Evolutionary conservation across 2,113 vertebrate species (phyloP), one percentile per base, ranked within the genome.

Genomic region (Alligator mississippiensis): DNA sequence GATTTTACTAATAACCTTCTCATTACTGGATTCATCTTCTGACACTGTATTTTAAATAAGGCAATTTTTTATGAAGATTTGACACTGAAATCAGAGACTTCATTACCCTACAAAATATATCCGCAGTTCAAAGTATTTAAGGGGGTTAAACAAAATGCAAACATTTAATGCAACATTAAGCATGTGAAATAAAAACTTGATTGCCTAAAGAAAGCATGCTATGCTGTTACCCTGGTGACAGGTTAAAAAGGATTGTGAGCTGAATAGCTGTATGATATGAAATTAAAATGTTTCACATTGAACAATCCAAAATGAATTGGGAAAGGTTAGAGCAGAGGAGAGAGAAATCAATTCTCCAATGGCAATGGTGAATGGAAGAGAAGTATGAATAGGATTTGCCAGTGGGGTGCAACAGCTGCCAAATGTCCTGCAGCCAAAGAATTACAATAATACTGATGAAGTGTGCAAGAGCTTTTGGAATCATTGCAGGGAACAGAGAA

Each of bases 241-340:
- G 97, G 98, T 98, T 98, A 98, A 98, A 98, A 97, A 98, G 96
- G 97, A 98, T 96, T 98, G 97, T 97, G 98, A 98, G 97, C 97
- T 97, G 96, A 98, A 98, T 97, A 97, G 98, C 97, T 97, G 96
- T 98, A 98, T 98, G 97, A 98, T 98, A 98, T 99, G 98, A 99
- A 99, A 99, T 99, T 99, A 99, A 99, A 99, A 99, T 99, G 99
- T 99, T 99, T 99, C 98, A 99, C 99, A 99, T 98, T 93, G 98
- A 99, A 98, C 98, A 98, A 98, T 98, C 97, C 96, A 96, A 99
- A 99, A 99, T 98, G 98, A 99, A 99, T 98, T 98, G 97, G 98
- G 97, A 98, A 98, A 98, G 98, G 98, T 98, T 98, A 98, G 98
- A 97, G 97, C 96, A 98, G 98, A 98, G 97, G 98, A 98, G 98